These are phyloP conservation scores for Noctua janthe DNA, from an alignment of 2,888 invertebrate genomes.

Conservation along the genomic window DNA sequence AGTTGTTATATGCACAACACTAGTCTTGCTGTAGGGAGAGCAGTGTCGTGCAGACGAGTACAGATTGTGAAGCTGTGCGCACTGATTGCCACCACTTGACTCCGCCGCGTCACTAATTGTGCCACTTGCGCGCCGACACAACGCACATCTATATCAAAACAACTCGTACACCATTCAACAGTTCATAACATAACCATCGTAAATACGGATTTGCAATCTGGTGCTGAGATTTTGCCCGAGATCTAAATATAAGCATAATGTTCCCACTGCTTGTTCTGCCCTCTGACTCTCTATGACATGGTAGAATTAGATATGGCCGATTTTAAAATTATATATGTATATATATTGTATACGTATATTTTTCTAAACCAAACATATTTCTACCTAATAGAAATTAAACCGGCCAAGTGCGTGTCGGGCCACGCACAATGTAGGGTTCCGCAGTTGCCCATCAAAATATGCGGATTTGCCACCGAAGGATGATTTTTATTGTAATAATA, in stretches of 20 bases:
- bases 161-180: slow-evolving; percentile 9
- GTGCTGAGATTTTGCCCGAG: background rate
- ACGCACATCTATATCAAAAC: slow-evolving; percentile 20
- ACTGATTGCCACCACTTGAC: slow-evolving; percentile 78
- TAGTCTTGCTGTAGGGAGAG: slow-evolving; percentile 1
- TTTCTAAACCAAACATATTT: background rate
- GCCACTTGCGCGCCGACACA: slow-evolving; percentile 53
- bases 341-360: background rate
- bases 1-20: background rate
- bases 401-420: no score
- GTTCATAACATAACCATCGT: slow-evolving; percentile 3
- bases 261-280: background rate
- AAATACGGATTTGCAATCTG: background rate
- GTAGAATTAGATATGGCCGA: background rate
- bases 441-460: no score
- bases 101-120: slow-evolving; percentile 68
- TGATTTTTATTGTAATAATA: no score
- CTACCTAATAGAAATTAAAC: no score
- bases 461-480: no score
- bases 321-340: background rate
- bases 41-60: slow-evolving; percentile 4
- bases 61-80: slow-evolving; percentile 47
- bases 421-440: no score
- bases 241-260: background rate
- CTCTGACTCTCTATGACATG: background rate